A percentile compares a stretch with the other conserved stretches of the same genome.
phyloP scores from a whole-genome alignment of 1,140 invertebrate genomes.

The Ectropis grisescens region DNA sequence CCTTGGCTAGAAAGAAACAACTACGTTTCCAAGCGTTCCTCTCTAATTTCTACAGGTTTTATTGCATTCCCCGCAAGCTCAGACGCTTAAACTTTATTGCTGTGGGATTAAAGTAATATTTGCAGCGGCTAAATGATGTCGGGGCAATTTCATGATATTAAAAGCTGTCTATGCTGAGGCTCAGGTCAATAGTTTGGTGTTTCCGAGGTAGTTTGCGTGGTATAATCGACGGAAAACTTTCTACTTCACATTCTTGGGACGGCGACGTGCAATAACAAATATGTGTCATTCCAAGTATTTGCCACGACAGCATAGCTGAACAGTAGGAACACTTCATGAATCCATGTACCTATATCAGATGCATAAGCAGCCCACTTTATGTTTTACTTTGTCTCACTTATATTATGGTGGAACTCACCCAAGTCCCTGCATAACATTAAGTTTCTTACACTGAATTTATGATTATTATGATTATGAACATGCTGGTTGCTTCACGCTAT shows the following conservation, averaged over 20 bases:
- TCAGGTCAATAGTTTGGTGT: conserved; percentile 59
- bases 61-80: conserved; percentile 65
- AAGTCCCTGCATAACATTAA: no score
- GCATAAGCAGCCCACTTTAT: no score
- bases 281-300: conserved; percentile 47
- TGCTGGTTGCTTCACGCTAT: no score
- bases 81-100: conserved; percentile 68
- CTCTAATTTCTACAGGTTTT: conserved; percentile 64
- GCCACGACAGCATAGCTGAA: conserved; percentile 31
- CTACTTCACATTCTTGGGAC: conserved; percentile 44
- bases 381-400: no score
- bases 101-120: conserved; percentile 68
- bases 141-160: conserved; percentile 64
- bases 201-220: conserved; percentile 44
- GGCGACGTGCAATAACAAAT: conserved; percentile 47
- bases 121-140: conserved; percentile 63
- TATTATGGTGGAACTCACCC: no score
- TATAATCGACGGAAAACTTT: conserved; percentile 48
- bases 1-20: conserved; percentile 59
- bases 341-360: no score
- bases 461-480: no score
- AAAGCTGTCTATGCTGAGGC: conserved; percentile 53
- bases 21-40: conserved; percentile 42
- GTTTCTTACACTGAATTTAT: no score
- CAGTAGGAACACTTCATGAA: no score